These are phyloP conservation scores for Sphenopsis melanotis DNA, from an alignment of 2,797 vertebrate genomes.

Conservation along the genomic window DNA sequence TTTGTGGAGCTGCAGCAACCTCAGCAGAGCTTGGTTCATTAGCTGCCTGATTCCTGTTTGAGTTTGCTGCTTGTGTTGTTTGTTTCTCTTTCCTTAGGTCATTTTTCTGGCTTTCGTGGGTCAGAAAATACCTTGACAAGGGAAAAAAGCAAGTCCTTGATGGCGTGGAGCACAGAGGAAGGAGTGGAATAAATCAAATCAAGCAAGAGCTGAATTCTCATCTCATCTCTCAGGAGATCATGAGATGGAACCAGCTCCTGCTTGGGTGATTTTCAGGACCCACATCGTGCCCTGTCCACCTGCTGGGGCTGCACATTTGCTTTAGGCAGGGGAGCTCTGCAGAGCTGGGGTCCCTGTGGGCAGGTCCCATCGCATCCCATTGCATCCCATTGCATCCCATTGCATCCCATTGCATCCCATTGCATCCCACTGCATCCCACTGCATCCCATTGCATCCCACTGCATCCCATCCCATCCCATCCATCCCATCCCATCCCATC, in stretches of 20 bases:
- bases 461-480: too few relatives aligned
- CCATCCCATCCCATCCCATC: too few relatives aligned
- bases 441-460: not conserved
- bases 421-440: not conserved
- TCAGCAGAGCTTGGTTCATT: not conserved
- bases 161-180: not conserved
- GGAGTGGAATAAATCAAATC: not conserved
- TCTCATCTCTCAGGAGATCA: not conserved
- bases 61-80: not conserved
- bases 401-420: not conserved
- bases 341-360: fast-evolving
- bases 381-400: not conserved
- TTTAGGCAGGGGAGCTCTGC: not conserved
- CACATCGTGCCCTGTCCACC: not conserved
- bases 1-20: not conserved
- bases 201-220: not conserved
- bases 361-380: not conserved
- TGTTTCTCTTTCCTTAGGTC: not conserved
- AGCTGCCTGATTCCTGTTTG: not conserved
- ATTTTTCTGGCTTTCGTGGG: not conserved
- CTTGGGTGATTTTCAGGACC: not conserved
- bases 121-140: not conserved
- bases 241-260: not conserved
- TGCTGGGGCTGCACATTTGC: not conserved
- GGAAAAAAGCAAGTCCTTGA: not conserved